A percentile compares a stretch with the other conserved stretches of the same genome.
These are phyloP conservation scores for Pituophis catenifer DNA, from an alignment of 2,113 vertebrate genomes.

Conservation along the genomic window DNA sequence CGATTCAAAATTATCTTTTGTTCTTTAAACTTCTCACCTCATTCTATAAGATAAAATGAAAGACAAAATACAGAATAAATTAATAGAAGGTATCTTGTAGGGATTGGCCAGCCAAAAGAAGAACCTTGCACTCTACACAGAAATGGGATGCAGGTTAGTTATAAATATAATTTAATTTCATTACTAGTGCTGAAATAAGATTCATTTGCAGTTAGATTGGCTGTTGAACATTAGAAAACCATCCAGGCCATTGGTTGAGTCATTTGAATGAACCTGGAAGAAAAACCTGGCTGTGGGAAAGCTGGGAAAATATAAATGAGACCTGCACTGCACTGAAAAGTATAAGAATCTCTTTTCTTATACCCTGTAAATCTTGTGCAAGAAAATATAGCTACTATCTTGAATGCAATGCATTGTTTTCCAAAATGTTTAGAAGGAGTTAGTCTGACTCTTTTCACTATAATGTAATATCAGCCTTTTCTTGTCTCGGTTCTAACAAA, in stretches of 20 bases:
- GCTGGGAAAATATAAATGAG: neutral
- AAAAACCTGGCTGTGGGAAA: neutral
- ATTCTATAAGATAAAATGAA: neutral
- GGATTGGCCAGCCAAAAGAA: neutral
- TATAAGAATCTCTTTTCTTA: neutral
- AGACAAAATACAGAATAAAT: neutral
- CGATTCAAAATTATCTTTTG: neutral
- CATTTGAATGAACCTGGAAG: neutral
- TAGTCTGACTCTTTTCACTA: neutral
- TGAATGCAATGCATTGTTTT: neutral
- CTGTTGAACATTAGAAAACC: neutral
- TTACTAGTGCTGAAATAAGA: neutral
- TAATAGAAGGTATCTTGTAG: neutral
- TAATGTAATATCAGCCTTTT: neutral
- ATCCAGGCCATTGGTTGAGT: neutral
- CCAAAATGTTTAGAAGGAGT: neutral
- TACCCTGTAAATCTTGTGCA: neutral
- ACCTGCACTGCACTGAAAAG: neutral
- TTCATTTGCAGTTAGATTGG: neutral
- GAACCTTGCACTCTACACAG: neutral
- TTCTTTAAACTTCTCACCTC: neutral
- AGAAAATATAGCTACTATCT: neutral
- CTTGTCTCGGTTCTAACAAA: slow-evolving; percentile 1
- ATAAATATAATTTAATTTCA: neutral
- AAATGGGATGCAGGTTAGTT: neutral